Base-by-base conservation (phyloP, 2,888 invertebrate genomes). In the Sphaeridia pumilis region DNA sequence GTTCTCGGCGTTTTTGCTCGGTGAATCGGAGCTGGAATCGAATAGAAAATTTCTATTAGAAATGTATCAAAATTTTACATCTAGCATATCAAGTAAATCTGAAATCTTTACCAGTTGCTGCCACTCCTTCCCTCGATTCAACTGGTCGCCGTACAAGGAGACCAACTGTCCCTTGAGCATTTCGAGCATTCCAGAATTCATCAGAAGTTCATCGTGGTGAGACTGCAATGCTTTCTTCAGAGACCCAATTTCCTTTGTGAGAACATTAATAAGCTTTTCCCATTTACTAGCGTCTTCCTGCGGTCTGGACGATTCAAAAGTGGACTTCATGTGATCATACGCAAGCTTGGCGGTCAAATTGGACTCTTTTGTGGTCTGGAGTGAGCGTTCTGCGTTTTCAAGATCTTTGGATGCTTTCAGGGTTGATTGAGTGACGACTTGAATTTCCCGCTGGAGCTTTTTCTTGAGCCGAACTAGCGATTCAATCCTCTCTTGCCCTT, bases 301-400 rank as follows among this genome's bases (percentile, higher is more conserved):
- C 0, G 60, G 61, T 22, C 53, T 50, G 5, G 55, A 57, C 5
- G 58, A 49, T 12, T 62, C 64, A 52, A 59, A 64, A 2, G 62
- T 60, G 7, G 52, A 24, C 10, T 58, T 42, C 60, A 64, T 59
- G 41, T 64, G 62, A 38, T 64, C 64, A 36, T 62, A 57, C 1
- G 62, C 57, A 12, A 64, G 42, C 48, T 54, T 60, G 1, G 59
- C 57, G 43, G 59, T 64, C 0, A 60, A 24, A 42, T 54, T 58
- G 2, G 59, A 48, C 22, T 64, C 64, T 1, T 52, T 36, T 2
- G 59, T 56, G 47, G 59, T 54, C 28, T 54, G 50, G 14, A 60
- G 56, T 1, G 46, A 35, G 22, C 64, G 36, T 42, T 62, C 64
- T n/a, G 60, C 25, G 34, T 52, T 50, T 14, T 35, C 24, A 10